Percentiles rank a stretch among this genome's conserved stretches.
Conservation (phyloP, 2,888 invertebrate genomes). For the Eulithis prunata region DNA sequence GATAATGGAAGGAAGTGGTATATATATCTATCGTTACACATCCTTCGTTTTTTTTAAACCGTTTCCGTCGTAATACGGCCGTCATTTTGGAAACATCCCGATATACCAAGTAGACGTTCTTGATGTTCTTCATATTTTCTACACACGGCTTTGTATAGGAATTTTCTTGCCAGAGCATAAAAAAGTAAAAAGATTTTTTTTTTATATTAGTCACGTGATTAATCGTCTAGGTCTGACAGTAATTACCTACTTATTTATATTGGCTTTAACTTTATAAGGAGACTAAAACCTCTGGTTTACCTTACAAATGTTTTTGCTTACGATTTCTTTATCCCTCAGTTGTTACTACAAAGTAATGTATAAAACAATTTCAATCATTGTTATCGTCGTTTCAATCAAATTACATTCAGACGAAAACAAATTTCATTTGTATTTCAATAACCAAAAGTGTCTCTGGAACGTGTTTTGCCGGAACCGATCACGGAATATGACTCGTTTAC, state of each 20-base stretch:
- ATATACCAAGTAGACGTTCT: too few species aligned
- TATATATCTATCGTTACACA: constrained; percentile 15
- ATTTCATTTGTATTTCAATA: constrained; percentile 39
- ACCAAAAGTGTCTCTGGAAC: constrained; percentile 29
- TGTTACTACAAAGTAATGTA: not conserved
- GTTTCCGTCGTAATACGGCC: not conserved
- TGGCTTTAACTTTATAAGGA: too few species aligned
- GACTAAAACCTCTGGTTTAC: too few species aligned
- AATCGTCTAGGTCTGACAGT: too few species aligned
- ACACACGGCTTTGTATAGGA: too few species aligned
- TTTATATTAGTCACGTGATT: too few species aligned
- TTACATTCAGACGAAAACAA: constrained; percentile 27
- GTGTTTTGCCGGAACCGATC: constrained; percentile 26
- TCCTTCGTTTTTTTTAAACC: not conserved
- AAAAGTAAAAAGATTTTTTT: too few species aligned
- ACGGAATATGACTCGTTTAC: constrained; percentile 24
- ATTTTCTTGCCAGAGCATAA: too few species aligned
- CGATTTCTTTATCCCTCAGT: not conserved
- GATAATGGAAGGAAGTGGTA: constrained; percentile 31
- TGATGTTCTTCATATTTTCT: too few species aligned
- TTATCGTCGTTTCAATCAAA: constrained; percentile 36
- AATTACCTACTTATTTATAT: too few species aligned
- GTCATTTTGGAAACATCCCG: not conserved
- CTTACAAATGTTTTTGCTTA: too few species aligned
- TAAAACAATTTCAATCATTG: constrained; percentile 18